Conservation (phyloP, 2,113 vertebrate species). For the Myrmecobius fasciatus region DNA sequence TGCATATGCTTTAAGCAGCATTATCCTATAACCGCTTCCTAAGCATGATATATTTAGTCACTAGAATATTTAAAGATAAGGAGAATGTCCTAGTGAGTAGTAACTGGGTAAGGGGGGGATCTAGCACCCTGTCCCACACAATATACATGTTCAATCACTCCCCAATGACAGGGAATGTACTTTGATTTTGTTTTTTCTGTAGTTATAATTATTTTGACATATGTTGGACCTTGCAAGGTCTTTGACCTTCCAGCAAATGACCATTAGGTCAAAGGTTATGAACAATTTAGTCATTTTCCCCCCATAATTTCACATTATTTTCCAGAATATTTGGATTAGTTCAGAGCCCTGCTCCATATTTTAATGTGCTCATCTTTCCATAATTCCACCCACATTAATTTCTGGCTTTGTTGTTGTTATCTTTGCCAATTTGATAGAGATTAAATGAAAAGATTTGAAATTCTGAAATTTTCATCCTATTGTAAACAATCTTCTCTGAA, state of each 20-base stretch:
- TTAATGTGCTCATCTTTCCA: neutral
- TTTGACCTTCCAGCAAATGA: neutral
- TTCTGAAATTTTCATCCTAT: neutral
- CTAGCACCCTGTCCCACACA: too few relatives aligned
- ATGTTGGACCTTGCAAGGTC: neutral
- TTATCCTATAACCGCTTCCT: too few relatives aligned
- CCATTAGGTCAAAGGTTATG: neutral
- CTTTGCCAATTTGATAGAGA: neutral
- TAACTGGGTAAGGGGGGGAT: too few relatives aligned
- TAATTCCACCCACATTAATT: neutral
- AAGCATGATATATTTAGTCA: too few relatives aligned
- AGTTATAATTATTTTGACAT: neutral
- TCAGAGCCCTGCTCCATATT: neutral
- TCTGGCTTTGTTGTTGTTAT: neutral
- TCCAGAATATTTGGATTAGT: neutral
- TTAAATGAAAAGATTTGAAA: neutral
- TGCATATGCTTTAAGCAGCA: too few relatives aligned
- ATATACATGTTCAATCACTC: neutral
- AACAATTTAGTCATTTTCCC: neutral
- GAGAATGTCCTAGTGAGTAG: too few relatives aligned
- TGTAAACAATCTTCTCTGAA: neutral
- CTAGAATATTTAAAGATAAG: too few relatives aligned
- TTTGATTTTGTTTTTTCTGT: neutral
- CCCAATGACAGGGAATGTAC: neutral
- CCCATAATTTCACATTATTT: neutral